These are phyloP conservation scores for Catocala nupta DNA, from an alignment of 2,888 invertebrate species.

Conservation along the genomic window DNA sequence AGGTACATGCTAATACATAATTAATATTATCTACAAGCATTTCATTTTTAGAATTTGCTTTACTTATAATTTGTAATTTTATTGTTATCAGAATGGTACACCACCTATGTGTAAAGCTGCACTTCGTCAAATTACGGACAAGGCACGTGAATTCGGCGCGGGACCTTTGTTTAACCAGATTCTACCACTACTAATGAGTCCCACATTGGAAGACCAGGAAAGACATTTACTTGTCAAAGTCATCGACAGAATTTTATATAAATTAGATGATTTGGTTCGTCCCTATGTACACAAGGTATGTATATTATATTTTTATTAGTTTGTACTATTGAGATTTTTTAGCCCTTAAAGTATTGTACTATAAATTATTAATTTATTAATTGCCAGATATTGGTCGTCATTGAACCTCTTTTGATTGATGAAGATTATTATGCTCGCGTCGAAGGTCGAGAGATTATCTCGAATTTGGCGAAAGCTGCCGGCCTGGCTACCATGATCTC, in stretches of 20 bases:
- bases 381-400: conserved; percentile 97
- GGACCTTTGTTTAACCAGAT: conserved; percentile 99
- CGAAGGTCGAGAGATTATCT: conserved; percentile 99
- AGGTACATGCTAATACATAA: conserved; percentile 72
- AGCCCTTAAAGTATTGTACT: not conserved
- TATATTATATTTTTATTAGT: conserved; percentile 2
- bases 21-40: not conserved
- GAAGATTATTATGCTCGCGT: conserved; percentile 99
- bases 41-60: not conserved
- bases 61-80: not conserved
- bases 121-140: conserved; percentile 98
- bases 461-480: conserved; percentile 99
- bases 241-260: conserved; percentile 99
- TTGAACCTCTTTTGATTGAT: conserved; percentile 99
- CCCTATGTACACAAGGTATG: conserved; percentile 98
- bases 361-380: not conserved
- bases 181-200: conserved; percentile 99
- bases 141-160: conserved; percentile 99
- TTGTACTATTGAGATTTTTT: not conserved
- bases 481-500: conserved; percentile 99
- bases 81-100: conserved; percentile 93
- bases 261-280: conserved; percentile 98
- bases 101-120: conserved; percentile 99
- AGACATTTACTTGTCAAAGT: conserved; percentile 99
- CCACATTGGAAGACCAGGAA: conserved; percentile 99